Percentiles rank a stretch among this genome's conserved stretches.
Evolutionary conservation across 2,888 invertebrate genomes (phyloP).

Genomic region (Yponomeuta evonymella): DNA sequence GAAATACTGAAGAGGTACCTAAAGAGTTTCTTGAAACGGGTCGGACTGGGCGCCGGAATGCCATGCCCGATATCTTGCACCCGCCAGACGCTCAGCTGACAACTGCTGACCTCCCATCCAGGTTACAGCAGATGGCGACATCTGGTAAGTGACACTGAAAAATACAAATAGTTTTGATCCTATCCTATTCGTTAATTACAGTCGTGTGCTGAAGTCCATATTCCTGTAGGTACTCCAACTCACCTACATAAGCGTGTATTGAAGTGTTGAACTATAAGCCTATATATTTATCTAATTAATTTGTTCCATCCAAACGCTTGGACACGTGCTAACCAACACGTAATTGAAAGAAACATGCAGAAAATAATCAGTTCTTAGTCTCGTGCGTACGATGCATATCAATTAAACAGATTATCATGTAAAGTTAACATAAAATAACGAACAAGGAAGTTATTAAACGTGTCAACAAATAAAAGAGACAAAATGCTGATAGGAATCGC

Average conservation of each 20-base stretch:
- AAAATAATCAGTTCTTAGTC: not conserved
- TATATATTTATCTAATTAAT: too few species aligned
- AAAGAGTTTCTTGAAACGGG: constrained; percentile 90
- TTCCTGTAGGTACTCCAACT: too few species aligned
- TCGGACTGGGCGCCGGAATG: constrained; percentile 91
- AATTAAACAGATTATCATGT: not conserved
- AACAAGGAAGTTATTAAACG: not conserved
- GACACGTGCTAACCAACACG: too few species aligned
- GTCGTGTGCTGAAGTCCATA: not conserved
- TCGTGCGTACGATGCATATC: not conserved
- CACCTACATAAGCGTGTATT: too few species aligned
- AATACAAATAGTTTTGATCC: not conserved
- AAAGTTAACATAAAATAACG: too few species aligned
- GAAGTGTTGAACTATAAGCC: too few species aligned
- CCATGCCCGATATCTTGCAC: constrained; percentile 88
- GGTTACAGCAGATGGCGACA: constrained; percentile 82
- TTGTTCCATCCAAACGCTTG: too few species aligned
- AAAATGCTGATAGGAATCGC: constrained; percentile 1
- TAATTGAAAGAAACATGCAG: too few species aligned
- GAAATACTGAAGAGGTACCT: constrained; percentile 68
- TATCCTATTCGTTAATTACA: not conserved
- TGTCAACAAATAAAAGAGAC: not conserved
- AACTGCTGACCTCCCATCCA: constrained; percentile 85
- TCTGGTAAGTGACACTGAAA: constrained; percentile 55
- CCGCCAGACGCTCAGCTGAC: constrained; percentile 82